A percentile compares a stretch with the other conserved stretches of the same genome.
These are phyloP conservation scores for Achatina immaculata DNA, from an alignment of 1,140 invertebrate genomes.

Conservation along the genomic window DNA sequence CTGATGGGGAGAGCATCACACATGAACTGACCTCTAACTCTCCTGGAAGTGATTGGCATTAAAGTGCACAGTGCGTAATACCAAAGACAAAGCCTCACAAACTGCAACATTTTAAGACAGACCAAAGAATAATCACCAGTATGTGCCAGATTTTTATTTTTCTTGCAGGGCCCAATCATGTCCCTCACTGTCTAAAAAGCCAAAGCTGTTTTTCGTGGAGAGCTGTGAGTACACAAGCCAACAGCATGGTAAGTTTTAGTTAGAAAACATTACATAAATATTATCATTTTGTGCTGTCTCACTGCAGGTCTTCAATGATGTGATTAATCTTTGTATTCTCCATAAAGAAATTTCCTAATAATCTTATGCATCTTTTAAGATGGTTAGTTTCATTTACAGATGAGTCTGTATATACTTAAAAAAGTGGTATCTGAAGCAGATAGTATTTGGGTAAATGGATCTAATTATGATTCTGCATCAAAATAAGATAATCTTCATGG, in stretches of 20 bases:
- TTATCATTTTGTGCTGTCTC: neutral
- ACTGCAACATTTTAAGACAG: neutral
- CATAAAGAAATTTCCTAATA: neutral
- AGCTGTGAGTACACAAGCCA: slow-evolving; percentile 68
- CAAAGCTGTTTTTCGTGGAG: slow-evolving; percentile 70
- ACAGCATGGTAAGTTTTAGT: slow-evolving; percentile 48
- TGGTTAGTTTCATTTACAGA: neutral
- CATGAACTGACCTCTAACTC: neutral
- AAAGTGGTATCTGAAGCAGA: neutral
- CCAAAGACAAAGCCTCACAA: neutral
- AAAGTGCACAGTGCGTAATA: neutral
- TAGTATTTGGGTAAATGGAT: no score
- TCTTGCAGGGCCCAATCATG: slow-evolving; percentile 47
- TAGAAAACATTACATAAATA: neutral
- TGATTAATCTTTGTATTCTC: neutral
- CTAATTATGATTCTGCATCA: no score
- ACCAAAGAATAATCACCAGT: neutral
- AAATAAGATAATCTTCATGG: no score
- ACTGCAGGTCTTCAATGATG: neutral
- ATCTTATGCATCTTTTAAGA: neutral
- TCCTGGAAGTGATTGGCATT: neutral
- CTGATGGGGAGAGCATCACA: neutral
- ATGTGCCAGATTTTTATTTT: neutral
- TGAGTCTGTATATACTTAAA: neutral
- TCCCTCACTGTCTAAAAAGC: slow-evolving; percentile 61